Evolutionary conservation across 1,140 invertebrate genomes (phyloP).

Genomic region (Pararge aegeria): DNA sequence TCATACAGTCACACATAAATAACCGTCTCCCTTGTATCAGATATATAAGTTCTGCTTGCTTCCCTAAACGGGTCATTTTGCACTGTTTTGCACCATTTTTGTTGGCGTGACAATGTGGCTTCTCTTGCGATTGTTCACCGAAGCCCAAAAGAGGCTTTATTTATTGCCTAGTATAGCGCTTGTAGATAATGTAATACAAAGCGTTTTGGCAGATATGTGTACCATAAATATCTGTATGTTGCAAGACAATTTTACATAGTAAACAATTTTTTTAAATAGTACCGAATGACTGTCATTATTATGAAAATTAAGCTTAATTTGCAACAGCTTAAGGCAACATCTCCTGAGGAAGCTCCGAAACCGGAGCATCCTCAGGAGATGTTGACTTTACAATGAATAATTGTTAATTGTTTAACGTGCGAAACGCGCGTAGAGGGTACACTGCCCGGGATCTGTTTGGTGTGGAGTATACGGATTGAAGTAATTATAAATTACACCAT

Average conservation of each 20-base stretch:
- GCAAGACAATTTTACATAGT: not conserved
- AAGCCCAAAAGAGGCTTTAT: conserved; percentile 12
- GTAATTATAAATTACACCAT: no score
- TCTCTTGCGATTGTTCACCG: conserved; percentile 29
- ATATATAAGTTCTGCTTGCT: conserved; percentile 16
- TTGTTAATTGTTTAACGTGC: no score
- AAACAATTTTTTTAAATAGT: no score
- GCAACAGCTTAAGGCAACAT: no score
- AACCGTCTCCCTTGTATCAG: conserved; percentile 21
- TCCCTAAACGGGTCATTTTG: conserved; percentile 20
- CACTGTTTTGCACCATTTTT: conserved; percentile 19
- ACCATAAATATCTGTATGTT: not conserved
- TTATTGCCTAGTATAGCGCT: conserved; percentile 12
- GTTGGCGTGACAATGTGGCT: conserved; percentile 23
- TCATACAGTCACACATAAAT: conserved; percentile 29
- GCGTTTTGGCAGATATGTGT: not conserved
- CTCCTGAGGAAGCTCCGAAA: no score
- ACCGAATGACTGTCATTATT: no score
- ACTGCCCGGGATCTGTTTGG: no score
- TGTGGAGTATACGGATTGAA: no score
- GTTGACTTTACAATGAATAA: no score
- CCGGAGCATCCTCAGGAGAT: no score
- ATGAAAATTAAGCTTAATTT: no score
- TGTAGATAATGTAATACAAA: not conserved
- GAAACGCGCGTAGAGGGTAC: no score